Conservation (phyloP, 2,797 vertebrate species). For the Oceanodroma leucorhoa region DNA sequence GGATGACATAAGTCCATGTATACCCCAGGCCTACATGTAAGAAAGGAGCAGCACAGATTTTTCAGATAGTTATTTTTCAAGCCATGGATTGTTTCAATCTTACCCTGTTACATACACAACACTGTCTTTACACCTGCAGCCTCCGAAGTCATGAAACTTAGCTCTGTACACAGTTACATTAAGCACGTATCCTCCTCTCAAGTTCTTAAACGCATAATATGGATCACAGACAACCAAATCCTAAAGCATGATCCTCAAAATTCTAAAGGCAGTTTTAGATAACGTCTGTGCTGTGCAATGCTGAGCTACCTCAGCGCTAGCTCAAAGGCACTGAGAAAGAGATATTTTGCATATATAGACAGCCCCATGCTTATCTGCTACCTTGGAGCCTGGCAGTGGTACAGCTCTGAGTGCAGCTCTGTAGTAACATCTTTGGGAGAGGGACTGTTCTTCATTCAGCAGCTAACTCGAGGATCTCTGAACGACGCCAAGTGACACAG, state of each 20-base stretch:
- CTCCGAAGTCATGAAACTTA: not conserved
- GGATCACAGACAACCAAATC: not conserved
- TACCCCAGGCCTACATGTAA: not conserved
- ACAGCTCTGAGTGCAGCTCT: not conserved
- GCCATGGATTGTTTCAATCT: not conserved
- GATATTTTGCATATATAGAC: not conserved
- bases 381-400: not conserved
- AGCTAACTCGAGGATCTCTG: not conserved
- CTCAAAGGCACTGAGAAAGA: not conserved
- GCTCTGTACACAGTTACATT: not conserved
- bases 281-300: not conserved
- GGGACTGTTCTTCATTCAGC: not conserved
- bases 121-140: not conserved
- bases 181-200: not conserved
- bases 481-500: not conserved
- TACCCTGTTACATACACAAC: not conserved
- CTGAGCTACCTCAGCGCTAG: not conserved
- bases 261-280: not conserved
- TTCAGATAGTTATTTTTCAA: not conserved
- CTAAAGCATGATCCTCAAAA: not conserved
- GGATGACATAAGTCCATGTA: fast-evolving
- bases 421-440: not conserved
- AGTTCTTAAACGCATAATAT: not conserved
- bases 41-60: not conserved
- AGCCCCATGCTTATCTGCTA: not conserved